Evolutionary conservation across 2,113 vertebrate genomes (phyloP), one percentile per base, ranked within the genome.

Genomic region (Aptenodytes forsteri): DNA sequence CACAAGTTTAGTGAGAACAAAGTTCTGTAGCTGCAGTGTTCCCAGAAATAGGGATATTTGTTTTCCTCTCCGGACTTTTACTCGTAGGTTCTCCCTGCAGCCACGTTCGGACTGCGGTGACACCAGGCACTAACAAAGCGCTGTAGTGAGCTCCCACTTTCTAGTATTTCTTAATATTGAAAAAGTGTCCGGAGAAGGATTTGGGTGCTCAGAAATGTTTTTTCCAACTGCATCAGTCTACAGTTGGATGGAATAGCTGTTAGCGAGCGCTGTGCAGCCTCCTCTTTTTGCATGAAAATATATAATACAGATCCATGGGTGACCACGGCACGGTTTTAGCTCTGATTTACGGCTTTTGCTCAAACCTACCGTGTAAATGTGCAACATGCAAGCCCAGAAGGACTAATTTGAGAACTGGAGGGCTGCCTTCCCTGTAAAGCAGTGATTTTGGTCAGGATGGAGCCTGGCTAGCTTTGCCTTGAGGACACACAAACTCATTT

Each of bases 11-110:
- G 62, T 85, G 61, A 93, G 76, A 95, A 86, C 54, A 65, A 89
- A 95, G 55, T 84, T 65, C 23, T 32, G 61, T 36, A 75, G 69
- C 73, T 91, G 64, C 34, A 40, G 29, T 4, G 23, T 95, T 95
- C 66, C 93, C 96, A 95, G 73, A 95, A 97, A 93, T 26, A 92
- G 75, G 26, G 4, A 38, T 87, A 77, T 82, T 89, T 96, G 81
- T 96, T 96, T 96, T 95, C 56, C 34, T 93, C 52, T 81, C 91
- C 4, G 10, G 67, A 29, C 21, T 92, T 85, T n/a, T 61, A 2
- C 25, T 90, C 9, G 0, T 27, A 16, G 2, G 0, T 86, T 86
- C 34, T 89, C 67, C 64, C 58, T 91, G 59, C 66, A 69, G 67
- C 78, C 56, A 1, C 42, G 2, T 94, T 55, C 50, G 77, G 72